Evolutionary conservation across 2,888 invertebrate genomes (phyloP).

Genomic region (Fissipunctia ypsillon): DNA sequence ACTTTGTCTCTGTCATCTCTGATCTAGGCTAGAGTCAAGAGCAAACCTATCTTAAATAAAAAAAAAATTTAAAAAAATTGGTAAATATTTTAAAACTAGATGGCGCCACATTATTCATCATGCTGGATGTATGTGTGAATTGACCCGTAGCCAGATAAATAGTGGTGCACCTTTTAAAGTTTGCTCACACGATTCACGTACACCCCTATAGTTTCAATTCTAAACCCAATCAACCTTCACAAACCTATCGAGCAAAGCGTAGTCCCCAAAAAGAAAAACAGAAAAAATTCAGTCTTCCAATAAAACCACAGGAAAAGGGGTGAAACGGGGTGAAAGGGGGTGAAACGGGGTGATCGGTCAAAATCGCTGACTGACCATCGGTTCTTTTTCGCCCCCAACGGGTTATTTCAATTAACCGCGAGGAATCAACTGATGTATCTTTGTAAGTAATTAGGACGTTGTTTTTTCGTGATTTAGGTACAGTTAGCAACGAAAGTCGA

Average conservation of each 20-base stretch:
- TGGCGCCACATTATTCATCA: neutral
- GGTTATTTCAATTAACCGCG: conserved; percentile 55
- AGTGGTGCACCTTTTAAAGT: neutral
- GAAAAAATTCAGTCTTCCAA: conserved; percentile 42
- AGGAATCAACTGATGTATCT: conserved; percentile 35
- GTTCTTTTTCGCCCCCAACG: conserved; percentile 46
- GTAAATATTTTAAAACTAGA: no score
- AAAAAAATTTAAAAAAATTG: no score
- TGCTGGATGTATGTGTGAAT: neutral
- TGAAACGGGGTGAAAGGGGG: conserved; percentile 27
- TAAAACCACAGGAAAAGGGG: conserved; percentile 51
- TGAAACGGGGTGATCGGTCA: conserved; percentile 49
- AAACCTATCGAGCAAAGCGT: conserved; percentile 11
- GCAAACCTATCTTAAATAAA: no score
- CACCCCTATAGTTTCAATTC: neutral
- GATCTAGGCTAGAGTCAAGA: no score
- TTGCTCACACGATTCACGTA: neutral
- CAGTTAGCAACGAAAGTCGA: neutral
- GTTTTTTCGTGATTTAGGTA: conserved; percentile 17
- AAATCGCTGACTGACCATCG: conserved; percentile 59
- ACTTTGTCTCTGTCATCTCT: no score
- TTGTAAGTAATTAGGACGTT: conserved; percentile 33
- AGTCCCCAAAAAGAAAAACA: conserved; percentile 26
- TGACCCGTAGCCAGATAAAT: neutral
- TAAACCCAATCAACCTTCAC: conserved; percentile 15